phyloP scores from a whole-genome alignment of 2,797 vertebrate species.

The Diplodus sargus region DNA sequence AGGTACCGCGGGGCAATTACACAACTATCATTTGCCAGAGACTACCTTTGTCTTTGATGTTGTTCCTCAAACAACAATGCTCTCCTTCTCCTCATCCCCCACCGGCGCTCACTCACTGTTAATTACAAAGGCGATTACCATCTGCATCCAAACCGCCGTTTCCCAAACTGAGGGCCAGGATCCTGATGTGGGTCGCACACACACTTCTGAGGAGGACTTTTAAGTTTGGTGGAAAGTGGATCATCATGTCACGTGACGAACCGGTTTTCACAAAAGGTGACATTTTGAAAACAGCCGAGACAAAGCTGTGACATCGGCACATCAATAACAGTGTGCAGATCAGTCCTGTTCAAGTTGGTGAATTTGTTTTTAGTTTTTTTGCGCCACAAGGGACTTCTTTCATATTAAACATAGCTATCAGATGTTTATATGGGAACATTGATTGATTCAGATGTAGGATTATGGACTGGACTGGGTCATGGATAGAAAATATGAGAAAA shows the following conservation, averaged over 20 bases:
- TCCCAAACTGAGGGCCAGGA: slow-evolving; percentile 55
- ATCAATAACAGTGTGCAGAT: too few species aligned
- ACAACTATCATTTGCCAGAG: slow-evolving; percentile 82
- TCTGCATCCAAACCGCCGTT: slow-evolving; percentile 70
- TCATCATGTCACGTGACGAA: slow-evolving; percentile 7
- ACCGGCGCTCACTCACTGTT: slow-evolving; percentile 71
- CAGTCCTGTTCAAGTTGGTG: too few species aligned
- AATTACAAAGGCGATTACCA: slow-evolving; percentile 82
- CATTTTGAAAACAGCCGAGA: neutral
- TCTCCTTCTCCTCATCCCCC: slow-evolving; percentile 70
- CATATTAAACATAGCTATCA: too few species aligned
- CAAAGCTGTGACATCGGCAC: neutral
- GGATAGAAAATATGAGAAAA: too few species aligned
- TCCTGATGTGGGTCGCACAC: slow-evolving; percentile 53
- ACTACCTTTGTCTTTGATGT: slow-evolving; percentile 84
- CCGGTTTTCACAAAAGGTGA: neutral
- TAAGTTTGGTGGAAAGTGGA: slow-evolving; percentile 36
- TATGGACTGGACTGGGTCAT: too few species aligned
- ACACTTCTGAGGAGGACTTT: slow-evolving; percentile 40
- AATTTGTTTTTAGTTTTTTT: too few species aligned
- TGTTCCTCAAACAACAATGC: slow-evolving; percentile 80
- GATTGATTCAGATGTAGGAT: too few species aligned
- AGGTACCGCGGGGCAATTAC: slow-evolving; percentile 80
- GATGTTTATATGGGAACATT: too few species aligned
- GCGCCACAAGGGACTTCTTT: too few species aligned